A percentile compares a stretch with the other conserved stretches of the same genome.
phyloP scores from a whole-genome alignment of 2,113 vertebrate species.

The Tragelaphus scriptus region DNA sequence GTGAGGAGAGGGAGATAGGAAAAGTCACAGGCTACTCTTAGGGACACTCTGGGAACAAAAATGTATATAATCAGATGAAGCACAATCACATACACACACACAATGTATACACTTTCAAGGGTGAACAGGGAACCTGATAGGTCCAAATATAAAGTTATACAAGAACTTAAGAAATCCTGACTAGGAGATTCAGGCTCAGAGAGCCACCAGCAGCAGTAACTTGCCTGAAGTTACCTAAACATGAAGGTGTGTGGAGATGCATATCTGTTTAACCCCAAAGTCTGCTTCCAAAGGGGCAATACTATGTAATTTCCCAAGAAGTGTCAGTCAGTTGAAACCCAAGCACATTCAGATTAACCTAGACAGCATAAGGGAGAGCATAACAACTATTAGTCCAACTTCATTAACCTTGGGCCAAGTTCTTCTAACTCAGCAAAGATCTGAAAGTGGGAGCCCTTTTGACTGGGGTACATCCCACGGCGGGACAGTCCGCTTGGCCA shows the following conservation, averaged over 20 bases:
- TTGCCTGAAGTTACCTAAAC: not conserved
- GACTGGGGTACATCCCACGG: too few relatives aligned
- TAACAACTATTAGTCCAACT: not conserved
- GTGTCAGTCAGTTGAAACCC: not conserved
- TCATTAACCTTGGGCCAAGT: not conserved
- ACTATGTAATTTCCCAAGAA: not conserved
- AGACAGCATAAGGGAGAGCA: not conserved
- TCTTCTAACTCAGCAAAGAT: not conserved
- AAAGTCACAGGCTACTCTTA: not conserved
- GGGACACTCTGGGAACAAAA: not conserved
- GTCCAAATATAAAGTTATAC: not conserved
- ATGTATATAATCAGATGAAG: not conserved
- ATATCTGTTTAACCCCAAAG: not conserved
- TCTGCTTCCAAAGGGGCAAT: not conserved
- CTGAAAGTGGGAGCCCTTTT: not conserved
- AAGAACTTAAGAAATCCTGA: not conserved
- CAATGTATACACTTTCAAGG: not conserved
- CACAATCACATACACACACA: not conserved
- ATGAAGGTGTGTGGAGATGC: not conserved
- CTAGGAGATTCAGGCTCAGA: not conserved
- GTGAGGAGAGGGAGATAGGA: not conserved
- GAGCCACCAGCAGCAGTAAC: not conserved
- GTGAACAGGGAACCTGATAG: not conserved
- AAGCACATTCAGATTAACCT: not conserved
- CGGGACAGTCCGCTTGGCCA: not conserved